Conservation (phyloP, 2,888 invertebrate genomes). For the Stratiomys singularior region DNA sequence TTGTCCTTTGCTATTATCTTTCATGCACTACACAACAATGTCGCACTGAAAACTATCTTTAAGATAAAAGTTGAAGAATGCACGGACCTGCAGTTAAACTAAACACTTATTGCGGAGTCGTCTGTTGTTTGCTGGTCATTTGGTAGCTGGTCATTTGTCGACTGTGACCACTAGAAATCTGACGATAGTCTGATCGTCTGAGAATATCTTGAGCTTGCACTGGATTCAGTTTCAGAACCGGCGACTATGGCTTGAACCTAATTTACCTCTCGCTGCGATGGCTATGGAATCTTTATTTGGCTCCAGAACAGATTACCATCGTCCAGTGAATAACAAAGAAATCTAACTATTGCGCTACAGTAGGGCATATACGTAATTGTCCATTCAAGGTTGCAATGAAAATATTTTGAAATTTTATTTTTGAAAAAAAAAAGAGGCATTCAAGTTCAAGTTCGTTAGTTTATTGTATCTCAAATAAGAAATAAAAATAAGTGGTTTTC, state of each 20-base stretch:
- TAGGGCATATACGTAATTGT: too few relatives aligned
- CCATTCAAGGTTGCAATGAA: too few relatives aligned
- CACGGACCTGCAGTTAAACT: not conserved
- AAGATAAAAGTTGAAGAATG: not conserved
- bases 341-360: not conserved
- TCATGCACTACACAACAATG: not conserved
- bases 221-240: not conserved
- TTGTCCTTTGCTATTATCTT: not conserved
- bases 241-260: not conserved
- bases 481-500: too few relatives aligned
- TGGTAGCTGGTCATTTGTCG: not conserved
- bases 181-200: not conserved
- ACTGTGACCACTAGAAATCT: not conserved
- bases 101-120: not conserved
- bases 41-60: not conserved
- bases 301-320: not conserved
- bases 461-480: too few relatives aligned
- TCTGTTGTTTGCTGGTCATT: too few relatives aligned
- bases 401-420: too few relatives aligned
- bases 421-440: too few relatives aligned
- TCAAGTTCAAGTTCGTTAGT: too few relatives aligned
- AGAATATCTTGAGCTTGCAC: not conserved
- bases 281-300: not conserved
- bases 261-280: constrained; percentile 3
- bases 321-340: not conserved